These are phyloP conservation scores for Prosapia bicincta DNA, from an alignment of 2,888 invertebrate species.

Conservation along the genomic window DNA sequence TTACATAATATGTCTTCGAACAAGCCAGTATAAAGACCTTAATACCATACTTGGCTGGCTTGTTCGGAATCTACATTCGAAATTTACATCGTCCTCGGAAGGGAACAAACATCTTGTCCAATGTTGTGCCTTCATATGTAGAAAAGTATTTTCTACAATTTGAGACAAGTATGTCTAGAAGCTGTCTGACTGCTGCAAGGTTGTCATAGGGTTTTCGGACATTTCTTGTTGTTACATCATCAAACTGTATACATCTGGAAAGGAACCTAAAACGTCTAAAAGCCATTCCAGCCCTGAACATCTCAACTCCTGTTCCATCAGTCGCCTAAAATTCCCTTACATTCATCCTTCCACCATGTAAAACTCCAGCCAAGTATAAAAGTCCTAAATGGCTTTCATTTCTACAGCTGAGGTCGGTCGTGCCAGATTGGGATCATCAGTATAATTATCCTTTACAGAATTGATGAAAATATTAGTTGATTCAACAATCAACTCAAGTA, in stretches of 20 bases:
- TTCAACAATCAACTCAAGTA: background rate
- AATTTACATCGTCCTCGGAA: conserved; percentile 6
- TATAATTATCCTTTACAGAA: background rate
- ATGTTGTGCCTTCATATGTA: no score
- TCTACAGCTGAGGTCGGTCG: background rate
- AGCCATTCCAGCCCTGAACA: background rate
- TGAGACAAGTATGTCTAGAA: background rate
- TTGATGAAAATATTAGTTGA: conserved; percentile 6
- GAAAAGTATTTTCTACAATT: background rate
- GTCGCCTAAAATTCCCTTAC: background rate
- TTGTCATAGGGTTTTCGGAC: background rate
- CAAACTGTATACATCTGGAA: background rate
- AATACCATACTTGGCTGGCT: background rate
- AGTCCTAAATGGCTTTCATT: conserved; percentile 3
- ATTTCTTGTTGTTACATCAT: background rate
- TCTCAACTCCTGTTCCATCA: conserved; percentile 5
- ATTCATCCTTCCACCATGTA: background rate
- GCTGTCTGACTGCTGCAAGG: no score
- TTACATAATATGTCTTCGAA: no score
- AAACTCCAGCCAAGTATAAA: no score
- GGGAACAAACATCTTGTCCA: conserved; percentile 6
- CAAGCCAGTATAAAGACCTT: conserved; percentile 6
- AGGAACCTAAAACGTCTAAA: background rate
- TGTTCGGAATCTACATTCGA: conserved; percentile 10
- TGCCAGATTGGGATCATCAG: conserved; percentile 2